These are phyloP conservation scores for Sander vitreus DNA, from an alignment of 2,113 vertebrate species.

Conservation along the genomic window DNA sequence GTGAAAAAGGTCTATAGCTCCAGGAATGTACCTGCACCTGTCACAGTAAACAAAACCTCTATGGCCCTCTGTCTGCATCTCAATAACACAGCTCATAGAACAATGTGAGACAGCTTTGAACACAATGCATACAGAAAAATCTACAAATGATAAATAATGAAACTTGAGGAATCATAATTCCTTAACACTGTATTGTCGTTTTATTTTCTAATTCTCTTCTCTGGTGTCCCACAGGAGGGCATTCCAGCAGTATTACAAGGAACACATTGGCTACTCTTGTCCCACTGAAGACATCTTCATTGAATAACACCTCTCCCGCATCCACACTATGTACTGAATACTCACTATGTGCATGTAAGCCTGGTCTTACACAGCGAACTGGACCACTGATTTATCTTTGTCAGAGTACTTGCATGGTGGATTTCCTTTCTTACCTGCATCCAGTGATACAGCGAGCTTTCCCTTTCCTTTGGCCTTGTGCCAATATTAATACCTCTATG, in stretches of 20 bases:
- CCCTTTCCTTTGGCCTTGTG: constrained; percentile 26
- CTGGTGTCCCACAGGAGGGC: constrained; percentile 87
- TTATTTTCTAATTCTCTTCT: neutral
- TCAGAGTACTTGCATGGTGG: constrained; percentile 79
- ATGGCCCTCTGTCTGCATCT: too few species aligned
- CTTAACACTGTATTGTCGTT: neutral
- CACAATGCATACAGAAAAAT: too few species aligned
- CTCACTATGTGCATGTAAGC: constrained; percentile 64
- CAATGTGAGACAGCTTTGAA: too few species aligned
- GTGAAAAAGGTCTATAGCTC: too few species aligned
- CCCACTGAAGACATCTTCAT: constrained; percentile 99
- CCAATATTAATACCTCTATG: constrained; percentile 39
- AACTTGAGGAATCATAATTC: too few species aligned
- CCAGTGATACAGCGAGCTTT: constrained; percentile 42
- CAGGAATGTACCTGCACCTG: too few species aligned
- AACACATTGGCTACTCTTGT: constrained; percentile 96
- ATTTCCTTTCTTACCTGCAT: constrained; percentile 61
- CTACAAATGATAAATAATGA: too few species aligned
- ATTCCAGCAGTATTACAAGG: constrained; percentile 98
- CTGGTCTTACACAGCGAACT: constrained; percentile 54
- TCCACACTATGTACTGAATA: constrained; percentile 44
- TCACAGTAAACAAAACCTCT: too few species aligned
- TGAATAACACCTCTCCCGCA: constrained; percentile 84
- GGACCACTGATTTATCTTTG: constrained; percentile 44
- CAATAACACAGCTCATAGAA: too few species aligned